Evolutionary conservation across 2,888 invertebrate species (phyloP).

Genomic region (Eutolmus rufibarbis): DNA sequence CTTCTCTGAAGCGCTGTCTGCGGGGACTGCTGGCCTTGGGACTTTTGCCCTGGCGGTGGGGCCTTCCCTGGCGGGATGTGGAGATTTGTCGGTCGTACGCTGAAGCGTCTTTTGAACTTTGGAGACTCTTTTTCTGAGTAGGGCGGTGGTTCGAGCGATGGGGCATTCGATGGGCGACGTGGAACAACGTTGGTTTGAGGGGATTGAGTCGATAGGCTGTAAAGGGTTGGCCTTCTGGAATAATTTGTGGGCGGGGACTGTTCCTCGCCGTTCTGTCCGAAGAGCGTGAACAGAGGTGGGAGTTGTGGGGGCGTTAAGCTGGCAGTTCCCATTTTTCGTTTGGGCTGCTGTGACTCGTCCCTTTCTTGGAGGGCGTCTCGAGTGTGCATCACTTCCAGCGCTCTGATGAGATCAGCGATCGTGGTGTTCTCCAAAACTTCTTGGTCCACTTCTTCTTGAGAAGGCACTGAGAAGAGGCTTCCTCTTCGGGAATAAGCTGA

Average conservation of each 20-base stretch:
- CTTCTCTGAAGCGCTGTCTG: constrained; percentile 59
- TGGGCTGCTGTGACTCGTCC: constrained; percentile 19
- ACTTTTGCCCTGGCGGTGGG: constrained; percentile 43
- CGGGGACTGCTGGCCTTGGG: constrained; percentile 38
- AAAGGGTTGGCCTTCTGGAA: constrained; percentile 57
- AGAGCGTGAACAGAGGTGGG: constrained; percentile 64
- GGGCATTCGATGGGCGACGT: constrained; percentile 53
- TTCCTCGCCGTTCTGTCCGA: constrained; percentile 58
- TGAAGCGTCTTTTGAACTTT: constrained; percentile 56
- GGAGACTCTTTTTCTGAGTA: constrained; percentile 55
- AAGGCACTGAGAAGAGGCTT: constrained; percentile 61
- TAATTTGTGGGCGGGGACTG: constrained; percentile 49
- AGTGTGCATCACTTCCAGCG: constrained; percentile 74
- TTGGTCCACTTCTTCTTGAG: constrained; percentile 55
- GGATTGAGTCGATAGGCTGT: constrained; percentile 48
- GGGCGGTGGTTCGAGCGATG: constrained; percentile 58
- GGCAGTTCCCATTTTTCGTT: constrained; percentile 66
- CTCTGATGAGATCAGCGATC: constrained; percentile 80
- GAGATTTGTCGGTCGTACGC: constrained; percentile 56
- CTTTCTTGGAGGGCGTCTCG: neutral
- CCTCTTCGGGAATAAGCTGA: constrained; percentile 57
- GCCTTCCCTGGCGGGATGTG: constrained; percentile 61
- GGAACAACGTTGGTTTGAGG: constrained; percentile 44
- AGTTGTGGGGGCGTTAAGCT: constrained; percentile 64
- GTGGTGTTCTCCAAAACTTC: constrained; percentile 80